Evolutionary conservation across 2,888 invertebrate genomes (phyloP).

Genomic region (Ganaspis brasiliensis): DNA sequence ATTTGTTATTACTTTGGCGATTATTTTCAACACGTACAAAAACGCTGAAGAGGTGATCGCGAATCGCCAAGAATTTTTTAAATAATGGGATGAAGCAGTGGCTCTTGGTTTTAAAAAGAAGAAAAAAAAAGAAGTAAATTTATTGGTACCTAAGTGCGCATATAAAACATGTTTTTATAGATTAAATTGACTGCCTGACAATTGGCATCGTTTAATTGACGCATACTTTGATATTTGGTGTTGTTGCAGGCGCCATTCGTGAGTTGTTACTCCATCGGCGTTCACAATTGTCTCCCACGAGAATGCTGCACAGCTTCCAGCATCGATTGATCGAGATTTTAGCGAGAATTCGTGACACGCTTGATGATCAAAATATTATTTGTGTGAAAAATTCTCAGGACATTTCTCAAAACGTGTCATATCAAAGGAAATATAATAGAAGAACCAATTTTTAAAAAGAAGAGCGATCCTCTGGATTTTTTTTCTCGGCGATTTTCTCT

Average conservation of each 20-base stretch:
- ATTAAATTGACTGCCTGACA: constrained; percentile 74
- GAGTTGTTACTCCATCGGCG: constrained; percentile 68
- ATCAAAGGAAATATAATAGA: not conserved
- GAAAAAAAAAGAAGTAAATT: too few relatives aligned
- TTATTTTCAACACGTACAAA: not conserved
- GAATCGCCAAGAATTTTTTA: constrained; percentile 47
- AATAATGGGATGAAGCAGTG: constrained; percentile 60
- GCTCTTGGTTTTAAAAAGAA: constrained; percentile 62
- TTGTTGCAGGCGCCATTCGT: constrained; percentile 70
- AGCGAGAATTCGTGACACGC: not conserved
- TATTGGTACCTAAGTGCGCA: constrained; percentile 69
- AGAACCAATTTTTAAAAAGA: not conserved
- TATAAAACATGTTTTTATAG: constrained; percentile 70
- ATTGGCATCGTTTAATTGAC: constrained; percentile 75
- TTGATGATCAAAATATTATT: not conserved
- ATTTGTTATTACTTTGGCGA: not conserved
- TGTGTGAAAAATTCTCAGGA: constrained; percentile 24
- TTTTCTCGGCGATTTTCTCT: too few relatives aligned
- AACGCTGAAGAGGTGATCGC: constrained; percentile 34
- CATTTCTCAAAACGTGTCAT: constrained; percentile 4
- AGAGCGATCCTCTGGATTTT: not conserved
- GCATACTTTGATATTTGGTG: constrained; percentile 75
- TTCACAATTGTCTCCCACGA: constrained; percentile 15
- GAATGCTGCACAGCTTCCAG: constrained; percentile 7
- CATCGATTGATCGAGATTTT: constrained; percentile 24